Conservation (phyloP, 2,888 invertebrate species). For the Pelosia muscerda region DNA sequence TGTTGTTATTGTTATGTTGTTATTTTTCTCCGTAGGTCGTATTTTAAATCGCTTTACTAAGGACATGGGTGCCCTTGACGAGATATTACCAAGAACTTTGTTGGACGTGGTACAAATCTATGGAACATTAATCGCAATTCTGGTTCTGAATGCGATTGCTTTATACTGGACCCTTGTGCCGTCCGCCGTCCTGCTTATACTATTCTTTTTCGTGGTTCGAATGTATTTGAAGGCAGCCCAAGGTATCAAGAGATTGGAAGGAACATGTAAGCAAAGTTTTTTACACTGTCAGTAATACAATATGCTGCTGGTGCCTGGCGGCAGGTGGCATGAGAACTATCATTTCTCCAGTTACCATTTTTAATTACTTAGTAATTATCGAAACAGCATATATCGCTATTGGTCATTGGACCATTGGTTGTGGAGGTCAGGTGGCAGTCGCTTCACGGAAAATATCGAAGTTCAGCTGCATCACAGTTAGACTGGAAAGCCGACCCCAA, state of each 20-base stretch:
- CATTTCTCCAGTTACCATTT: neutral
- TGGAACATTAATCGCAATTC: slow-evolving; percentile 82
- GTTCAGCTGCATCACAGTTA: too few relatives aligned
- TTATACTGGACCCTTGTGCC: slow-evolving; percentile 88
- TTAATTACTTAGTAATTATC: neutral
- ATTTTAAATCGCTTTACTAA: slow-evolving; percentile 94
- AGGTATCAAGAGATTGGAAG: slow-evolving; percentile 89
- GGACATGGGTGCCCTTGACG: slow-evolving; percentile 94
- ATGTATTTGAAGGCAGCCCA: slow-evolving; percentile 90
- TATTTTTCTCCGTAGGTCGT: slow-evolving; percentile 80
- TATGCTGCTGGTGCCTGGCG: too few relatives aligned
- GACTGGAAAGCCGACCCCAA: too few relatives aligned
- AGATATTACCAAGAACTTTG: slow-evolving; percentile 90
- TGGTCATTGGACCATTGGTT: too few relatives aligned
- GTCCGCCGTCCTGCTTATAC: slow-evolving; percentile 82
- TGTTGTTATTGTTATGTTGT: neutral
- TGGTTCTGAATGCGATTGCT: slow-evolving; percentile 88
- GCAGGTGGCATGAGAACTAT: too few relatives aligned
- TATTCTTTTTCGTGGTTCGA: slow-evolving; percentile 87
- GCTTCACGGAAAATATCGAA: too few relatives aligned
- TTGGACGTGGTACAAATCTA: slow-evolving; percentile 89
- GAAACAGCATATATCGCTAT: neutral
- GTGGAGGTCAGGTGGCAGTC: too few relatives aligned
- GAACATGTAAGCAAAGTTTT: slow-evolving; percentile 82
- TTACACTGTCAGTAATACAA: too few relatives aligned